Conservation (phyloP, 2,113 vertebrate species). For the Muntiacus muntjak region DNA sequence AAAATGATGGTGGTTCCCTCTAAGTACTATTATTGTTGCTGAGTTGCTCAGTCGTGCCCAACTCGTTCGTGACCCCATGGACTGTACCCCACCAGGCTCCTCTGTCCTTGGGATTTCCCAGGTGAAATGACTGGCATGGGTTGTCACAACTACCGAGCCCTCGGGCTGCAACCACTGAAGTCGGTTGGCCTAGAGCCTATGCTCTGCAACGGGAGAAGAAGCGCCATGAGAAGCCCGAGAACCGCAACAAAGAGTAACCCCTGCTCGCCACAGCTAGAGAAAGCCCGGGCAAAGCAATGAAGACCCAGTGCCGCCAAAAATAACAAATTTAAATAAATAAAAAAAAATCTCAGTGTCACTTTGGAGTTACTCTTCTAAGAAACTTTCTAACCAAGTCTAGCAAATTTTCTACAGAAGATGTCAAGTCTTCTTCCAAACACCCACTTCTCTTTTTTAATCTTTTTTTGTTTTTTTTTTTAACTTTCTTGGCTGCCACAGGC, state of each 20-base stretch:
- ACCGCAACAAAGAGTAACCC: background rate
- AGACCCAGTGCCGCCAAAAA: background rate
- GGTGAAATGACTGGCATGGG: background rate
- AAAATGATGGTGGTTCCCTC: background rate
- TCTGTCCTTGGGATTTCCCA: background rate
- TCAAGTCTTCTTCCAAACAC: background rate
- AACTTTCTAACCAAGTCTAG: background rate
- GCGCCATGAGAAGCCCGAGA: background rate
- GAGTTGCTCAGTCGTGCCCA: background rate
- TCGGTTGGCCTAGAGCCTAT: accelerated
- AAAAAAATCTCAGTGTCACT: background rate
- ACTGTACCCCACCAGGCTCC: background rate
- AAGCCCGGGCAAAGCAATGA: background rate
- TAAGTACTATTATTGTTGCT: too few relatives aligned
- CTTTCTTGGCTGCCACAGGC: background rate
- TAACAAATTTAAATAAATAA: too few relatives aligned
- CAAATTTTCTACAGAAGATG: background rate
- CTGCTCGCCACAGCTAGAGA: background rate
- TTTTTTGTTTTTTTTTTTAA: background rate
- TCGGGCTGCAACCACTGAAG: background rate
- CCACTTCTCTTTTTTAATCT: background rate
- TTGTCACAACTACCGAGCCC: background rate
- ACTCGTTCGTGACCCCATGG: background rate
- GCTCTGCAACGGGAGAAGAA: background rate
- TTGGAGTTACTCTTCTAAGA: background rate